Evolutionary conservation across 2,113 vertebrate genomes (phyloP).

Genomic region (Callospermophilus lateralis): DNA sequence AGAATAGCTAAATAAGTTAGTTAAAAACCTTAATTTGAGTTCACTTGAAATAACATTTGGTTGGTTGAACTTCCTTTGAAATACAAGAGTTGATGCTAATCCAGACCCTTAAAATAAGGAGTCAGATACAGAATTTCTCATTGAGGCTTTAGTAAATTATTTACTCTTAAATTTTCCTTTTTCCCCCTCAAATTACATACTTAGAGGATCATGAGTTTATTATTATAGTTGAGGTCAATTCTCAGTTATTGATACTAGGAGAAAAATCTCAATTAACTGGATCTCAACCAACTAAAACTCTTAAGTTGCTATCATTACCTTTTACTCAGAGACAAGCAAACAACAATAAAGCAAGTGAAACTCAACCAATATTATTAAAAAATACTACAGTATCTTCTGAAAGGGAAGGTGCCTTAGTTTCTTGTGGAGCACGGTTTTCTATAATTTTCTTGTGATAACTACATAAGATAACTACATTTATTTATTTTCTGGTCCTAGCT

Average conservation of each 20-base stretch:
- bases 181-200: conserved; percentile 14
- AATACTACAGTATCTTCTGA: neutral
- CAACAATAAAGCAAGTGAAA: conserved; percentile 14
- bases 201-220: conserved; percentile 6
- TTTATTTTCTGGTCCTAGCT: neutral
- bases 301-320: neutral
- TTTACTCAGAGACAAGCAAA: conserved; percentile 51
- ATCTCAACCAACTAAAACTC: neutral
- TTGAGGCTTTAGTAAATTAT: conserved; percentile 17
- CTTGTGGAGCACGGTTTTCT: neutral
- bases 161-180: conserved; percentile 48
- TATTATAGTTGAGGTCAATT: conserved; percentile 22
- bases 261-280: conserved; percentile 28
- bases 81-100: conserved; percentile 34
- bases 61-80: conserved; percentile 50
- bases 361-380: neutral
- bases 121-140: conserved; percentile 23
- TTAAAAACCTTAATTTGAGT: conserved; percentile 45
- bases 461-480: neutral
- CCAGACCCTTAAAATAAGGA: conserved; percentile 3
- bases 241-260: conserved; percentile 14
- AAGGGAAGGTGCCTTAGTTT: neutral
- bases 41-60: conserved; percentile 58
- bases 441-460: neutral
- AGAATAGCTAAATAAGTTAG: conserved; percentile 63